Conservation (phyloP, 2,113 vertebrate species). For the Trematocara variabile region DNA sequence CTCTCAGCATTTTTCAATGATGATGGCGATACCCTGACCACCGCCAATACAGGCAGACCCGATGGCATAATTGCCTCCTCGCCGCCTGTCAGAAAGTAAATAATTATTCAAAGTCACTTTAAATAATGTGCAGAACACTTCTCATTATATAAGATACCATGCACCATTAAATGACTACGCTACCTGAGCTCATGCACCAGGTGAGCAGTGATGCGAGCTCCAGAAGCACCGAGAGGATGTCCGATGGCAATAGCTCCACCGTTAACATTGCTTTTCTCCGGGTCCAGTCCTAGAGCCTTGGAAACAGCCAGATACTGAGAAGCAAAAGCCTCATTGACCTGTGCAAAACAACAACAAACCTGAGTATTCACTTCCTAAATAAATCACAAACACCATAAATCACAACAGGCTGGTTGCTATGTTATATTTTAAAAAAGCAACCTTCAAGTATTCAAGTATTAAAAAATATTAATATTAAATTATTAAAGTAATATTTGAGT, state of each 20-base stretch:
- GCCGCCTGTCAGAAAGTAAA: conserved; percentile 74
- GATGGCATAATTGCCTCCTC: conserved; percentile 85
- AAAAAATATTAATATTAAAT: background rate
- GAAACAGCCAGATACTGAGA: conserved; percentile 88
- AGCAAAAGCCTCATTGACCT: conserved; percentile 98
- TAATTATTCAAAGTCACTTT: background rate
- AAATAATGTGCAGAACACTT: background rate
- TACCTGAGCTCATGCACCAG: conserved; percentile 92
- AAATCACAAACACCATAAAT: background rate
- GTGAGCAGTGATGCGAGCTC: conserved; percentile 87
- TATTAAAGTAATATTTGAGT: background rate
- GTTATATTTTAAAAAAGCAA: background rate
- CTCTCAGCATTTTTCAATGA: conserved; percentile 82
- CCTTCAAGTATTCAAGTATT: background rate
- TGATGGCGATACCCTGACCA: conserved; percentile 90
- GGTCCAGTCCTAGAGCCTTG: conserved; percentile 83
- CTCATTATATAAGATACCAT: background rate
- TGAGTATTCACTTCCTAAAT: background rate
- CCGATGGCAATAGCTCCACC: conserved; percentile 94
- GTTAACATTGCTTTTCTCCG: conserved; percentile 86
- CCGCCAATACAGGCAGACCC: conserved; percentile 96
- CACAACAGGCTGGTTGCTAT: background rate
- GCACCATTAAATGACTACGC: background rate
- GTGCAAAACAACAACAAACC: background rate
- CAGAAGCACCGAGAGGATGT: conserved; percentile 89